Percentiles rank a stretch among this genome's conserved stretches.
phyloP scores from a whole-genome alignment of 2,797 vertebrate genomes.

The Eleutherodactylus coqui region DNA sequence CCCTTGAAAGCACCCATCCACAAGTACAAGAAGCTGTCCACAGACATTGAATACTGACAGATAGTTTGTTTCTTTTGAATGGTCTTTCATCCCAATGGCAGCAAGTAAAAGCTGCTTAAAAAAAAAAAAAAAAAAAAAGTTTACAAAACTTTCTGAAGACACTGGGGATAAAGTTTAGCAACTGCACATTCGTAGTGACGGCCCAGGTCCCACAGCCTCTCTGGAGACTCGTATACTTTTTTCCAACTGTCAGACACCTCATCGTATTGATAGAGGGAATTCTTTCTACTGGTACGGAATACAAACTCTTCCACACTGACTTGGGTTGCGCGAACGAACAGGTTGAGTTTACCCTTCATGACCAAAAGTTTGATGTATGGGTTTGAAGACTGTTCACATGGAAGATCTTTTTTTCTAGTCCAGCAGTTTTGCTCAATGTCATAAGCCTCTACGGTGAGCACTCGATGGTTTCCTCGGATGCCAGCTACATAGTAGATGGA shows the following conservation, averaged over 20 bases:
- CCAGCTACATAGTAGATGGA: constrained; percentile 97
- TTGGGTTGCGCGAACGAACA: constrained; percentile 97
- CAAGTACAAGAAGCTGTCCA: constrained; percentile 74
- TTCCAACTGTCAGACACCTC: constrained; percentile 89
- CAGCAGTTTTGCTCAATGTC: constrained; percentile 93
- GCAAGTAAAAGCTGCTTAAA: not conserved
- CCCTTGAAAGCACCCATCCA: constrained; percentile 86
- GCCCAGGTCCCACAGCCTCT: constrained; percentile 98
- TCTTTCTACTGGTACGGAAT: constrained; percentile 99
- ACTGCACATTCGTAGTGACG: constrained; percentile 99
- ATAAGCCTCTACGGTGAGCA: constrained; percentile 96
- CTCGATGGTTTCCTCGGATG: constrained; percentile 94
- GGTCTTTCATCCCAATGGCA: constrained; percentile 43
- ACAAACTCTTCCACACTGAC: constrained; percentile 97
- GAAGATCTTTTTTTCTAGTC: constrained; percentile 91
- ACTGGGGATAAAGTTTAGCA: constrained; percentile 98
- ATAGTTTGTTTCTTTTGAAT: constrained; percentile 63
- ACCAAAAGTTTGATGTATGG: constrained; percentile 95
- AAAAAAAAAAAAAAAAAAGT: no score
- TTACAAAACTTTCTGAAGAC: constrained; percentile 99
- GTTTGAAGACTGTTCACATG: constrained; percentile 95
- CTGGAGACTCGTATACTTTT: constrained; percentile 96
- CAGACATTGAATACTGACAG: constrained; percentile 81
- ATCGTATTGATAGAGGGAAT: constrained; percentile 96
- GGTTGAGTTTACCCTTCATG: constrained; percentile 90